These are phyloP conservation scores for Hyposmocoma kahamanoa DNA, from an alignment of 1,140 invertebrate species.

Conservation along the genomic window DNA sequence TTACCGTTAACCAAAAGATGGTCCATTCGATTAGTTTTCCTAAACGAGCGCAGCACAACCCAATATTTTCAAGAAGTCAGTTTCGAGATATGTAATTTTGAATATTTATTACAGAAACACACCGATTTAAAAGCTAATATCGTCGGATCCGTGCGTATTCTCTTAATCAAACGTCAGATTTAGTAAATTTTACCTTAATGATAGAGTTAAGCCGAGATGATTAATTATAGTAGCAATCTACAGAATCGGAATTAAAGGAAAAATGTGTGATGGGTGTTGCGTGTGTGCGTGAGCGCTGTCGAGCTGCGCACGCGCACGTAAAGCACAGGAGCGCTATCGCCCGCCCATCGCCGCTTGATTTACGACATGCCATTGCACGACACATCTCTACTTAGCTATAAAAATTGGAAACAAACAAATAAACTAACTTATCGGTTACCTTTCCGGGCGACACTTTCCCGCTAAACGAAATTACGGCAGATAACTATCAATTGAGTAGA, in stretches of 20 bases:
- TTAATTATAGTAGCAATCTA: constrained; percentile 42
- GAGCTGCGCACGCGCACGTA: constrained; percentile 29
- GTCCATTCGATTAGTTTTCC: not conserved
- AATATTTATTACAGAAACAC: constrained; percentile 49
- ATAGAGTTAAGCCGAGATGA: constrained; percentile 51
- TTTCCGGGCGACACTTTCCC: not conserved
- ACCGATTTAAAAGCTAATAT: constrained; percentile 54
- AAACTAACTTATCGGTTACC: too few relatives aligned
- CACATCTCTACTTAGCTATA: constrained; percentile 37
- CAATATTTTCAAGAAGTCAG: constrained; percentile 8
- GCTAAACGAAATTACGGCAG: not conserved
- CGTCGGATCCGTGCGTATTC: constrained; percentile 27
- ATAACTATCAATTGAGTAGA: not conserved
- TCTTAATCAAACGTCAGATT: constrained; percentile 69
- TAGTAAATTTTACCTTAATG: constrained; percentile 58
- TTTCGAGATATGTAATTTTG: constrained; percentile 34
- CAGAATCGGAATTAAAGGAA: constrained; percentile 47
- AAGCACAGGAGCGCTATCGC: constrained; percentile 51
- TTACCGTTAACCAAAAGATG: constrained; percentile 3
- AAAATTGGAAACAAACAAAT: constrained; percentile 17
- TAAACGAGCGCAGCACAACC: constrained; percentile 1
- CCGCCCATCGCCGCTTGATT: constrained; percentile 55
- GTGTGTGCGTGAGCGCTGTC: constrained; percentile 5
- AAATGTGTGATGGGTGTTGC: constrained; percentile 12
- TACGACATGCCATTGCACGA: constrained; percentile 41